Conservation (phyloP, 2,888 invertebrate species). For the Arge pagana region DNA sequence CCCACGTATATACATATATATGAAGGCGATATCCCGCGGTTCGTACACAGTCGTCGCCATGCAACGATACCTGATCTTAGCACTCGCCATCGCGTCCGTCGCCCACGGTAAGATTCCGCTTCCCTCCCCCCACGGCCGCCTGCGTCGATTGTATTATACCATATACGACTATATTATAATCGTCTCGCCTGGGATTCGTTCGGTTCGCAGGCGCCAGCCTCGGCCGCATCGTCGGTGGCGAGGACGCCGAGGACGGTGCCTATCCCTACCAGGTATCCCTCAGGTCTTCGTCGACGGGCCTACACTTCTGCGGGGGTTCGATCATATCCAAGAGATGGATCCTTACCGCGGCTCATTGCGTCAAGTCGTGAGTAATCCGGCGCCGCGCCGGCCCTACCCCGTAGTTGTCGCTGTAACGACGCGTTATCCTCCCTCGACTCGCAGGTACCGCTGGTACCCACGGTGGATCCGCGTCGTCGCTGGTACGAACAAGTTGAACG, state of each 20-base stretch:
- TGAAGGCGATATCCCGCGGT: no score
- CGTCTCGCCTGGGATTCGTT: no score
- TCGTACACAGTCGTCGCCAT: no score
- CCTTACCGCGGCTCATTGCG: constrained; percentile 28
- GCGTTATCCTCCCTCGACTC: neutral
- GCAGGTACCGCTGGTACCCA: neutral
- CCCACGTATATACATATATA: no score
- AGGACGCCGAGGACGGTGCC: constrained; percentile 26
- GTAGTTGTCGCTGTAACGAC: neutral
- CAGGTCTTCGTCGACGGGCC: constrained; percentile 23
- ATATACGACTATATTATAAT: neutral
- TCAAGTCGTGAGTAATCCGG: neutral
- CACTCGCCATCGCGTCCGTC: constrained; percentile 1
- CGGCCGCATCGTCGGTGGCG: constrained; percentile 30
- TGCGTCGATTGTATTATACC: no score
- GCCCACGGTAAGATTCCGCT: constrained; percentile 3
- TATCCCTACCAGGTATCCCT: constrained; percentile 35
- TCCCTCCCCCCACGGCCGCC: no score
- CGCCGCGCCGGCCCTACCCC: neutral
- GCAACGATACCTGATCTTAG: constrained; percentile 3
- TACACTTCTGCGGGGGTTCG: constrained; percentile 35
- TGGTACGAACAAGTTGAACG: constrained; percentile 2
- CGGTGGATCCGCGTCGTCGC: neutral
- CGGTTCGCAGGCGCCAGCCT: neutral
- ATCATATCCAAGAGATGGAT: constrained; percentile 33